Conservation (phyloP, 2,888 invertebrate genomes). For the Tridacna crocea region DNA sequence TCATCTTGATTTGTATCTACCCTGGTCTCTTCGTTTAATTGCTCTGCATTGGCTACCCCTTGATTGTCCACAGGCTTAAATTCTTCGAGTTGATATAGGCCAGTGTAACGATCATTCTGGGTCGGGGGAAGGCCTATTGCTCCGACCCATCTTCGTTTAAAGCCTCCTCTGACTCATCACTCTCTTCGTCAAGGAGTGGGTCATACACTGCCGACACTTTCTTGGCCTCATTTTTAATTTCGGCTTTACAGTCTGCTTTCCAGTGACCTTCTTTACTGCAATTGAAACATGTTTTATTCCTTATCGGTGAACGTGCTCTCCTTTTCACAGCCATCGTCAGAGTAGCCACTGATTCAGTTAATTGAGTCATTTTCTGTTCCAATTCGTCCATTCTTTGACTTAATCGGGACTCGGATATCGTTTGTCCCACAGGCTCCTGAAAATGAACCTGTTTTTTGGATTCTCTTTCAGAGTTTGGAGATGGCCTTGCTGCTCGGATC, state of each 20-base stretch:
- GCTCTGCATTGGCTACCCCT: background rate
- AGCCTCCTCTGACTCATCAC: background rate
- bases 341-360: background rate
- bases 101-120: background rate
- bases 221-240: conserved; percentile 14
- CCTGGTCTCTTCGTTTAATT: background rate
- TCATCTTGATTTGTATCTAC: background rate
- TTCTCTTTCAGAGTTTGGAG: background rate
- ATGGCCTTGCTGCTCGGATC: background rate
- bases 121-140: conserved; percentile 13
- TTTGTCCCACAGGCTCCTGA: background rate
- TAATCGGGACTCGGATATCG: conserved; percentile 1
- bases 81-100: background rate
- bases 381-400: conserved; percentile 6
- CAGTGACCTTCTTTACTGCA: conserved; percentile 12
- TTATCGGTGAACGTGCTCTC: conserved; percentile 8
- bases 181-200: too few relatives aligned
- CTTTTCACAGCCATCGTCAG: background rate
- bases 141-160: conserved; percentile 20
- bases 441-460: conserved; percentile 12
- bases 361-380: too few relatives aligned
- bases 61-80: background rate
- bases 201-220: too few relatives aligned
- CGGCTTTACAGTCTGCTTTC: conserved; percentile 4
- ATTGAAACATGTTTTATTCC: background rate